These are phyloP conservation scores for Uropetala carovei DNA, from an alignment of 2,888 invertebrate species.

Conservation along the genomic window DNA sequence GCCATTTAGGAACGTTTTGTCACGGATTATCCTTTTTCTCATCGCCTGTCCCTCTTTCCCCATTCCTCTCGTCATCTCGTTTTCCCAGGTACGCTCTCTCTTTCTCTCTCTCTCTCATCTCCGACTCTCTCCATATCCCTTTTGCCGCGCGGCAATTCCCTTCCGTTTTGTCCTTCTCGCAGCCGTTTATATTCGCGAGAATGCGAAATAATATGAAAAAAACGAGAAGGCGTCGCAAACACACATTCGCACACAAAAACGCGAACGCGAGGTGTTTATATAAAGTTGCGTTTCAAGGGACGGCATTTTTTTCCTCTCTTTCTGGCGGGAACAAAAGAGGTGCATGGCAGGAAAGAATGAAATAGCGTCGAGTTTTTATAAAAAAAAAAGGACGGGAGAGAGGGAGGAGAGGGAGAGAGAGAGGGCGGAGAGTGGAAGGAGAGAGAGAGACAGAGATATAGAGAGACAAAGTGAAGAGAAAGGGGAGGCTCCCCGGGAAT, in stretches of 20 bases:
- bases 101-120: background rate
- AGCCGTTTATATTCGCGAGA: constrained; percentile 45
- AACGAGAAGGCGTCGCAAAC: background rate
- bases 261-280: constrained; percentile 33
- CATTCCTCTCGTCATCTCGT: background rate
- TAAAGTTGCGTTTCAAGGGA: constrained; percentile 53
- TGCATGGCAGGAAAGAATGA: constrained; percentile 34
- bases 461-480: background rate
- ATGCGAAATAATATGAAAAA: constrained; percentile 33
- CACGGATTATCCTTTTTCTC: background rate
- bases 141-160: background rate
- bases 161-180: background rate
- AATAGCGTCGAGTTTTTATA: constrained; percentile 42
- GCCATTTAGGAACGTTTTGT: constrained; percentile 12
- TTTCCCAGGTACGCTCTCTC: background rate
- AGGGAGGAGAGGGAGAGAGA: background rate
- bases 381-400: constrained; percentile 20
- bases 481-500: background rate
- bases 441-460: background rate
- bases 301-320: constrained; percentile 23
- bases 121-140: background rate
- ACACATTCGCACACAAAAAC: background rate
- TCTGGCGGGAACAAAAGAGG: constrained; percentile 49
- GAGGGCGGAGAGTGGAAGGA: background rate
- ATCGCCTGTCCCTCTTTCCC: background rate